phyloP scores from a whole-genome alignment of 2,888 invertebrate genomes.

The Leptarthrus brevirostris region DNA sequence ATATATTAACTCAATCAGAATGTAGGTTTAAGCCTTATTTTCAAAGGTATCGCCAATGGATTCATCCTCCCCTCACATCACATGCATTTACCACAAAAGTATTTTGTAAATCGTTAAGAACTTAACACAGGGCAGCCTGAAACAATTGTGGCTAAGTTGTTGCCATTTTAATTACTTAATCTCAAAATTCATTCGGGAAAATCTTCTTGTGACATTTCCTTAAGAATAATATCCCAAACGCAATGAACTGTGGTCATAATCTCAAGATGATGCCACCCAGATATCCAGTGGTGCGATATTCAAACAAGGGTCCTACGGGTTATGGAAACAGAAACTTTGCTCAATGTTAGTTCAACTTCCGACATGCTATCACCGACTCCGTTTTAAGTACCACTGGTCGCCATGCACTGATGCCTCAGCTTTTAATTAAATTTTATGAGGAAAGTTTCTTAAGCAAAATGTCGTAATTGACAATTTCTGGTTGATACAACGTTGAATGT shows the following conservation, averaged over 20 bases:
- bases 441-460: slow-evolving; percentile 34
- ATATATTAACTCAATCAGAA: no score
- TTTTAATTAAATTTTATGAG: slow-evolving; percentile 47
- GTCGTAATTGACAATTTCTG: slow-evolving; percentile 42
- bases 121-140: neutral
- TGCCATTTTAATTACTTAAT: slow-evolving; percentile 37
- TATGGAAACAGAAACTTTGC: slow-evolving; percentile 10
- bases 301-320: slow-evolving; percentile 43
- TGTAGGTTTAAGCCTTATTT: no score
- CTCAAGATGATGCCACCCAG: slow-evolving; percentile 35
- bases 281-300: slow-evolving; percentile 17
- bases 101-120: no score
- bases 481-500: slow-evolving; percentile 12
- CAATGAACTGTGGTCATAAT: slow-evolving; percentile 44
- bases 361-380: slow-evolving; percentile 31
- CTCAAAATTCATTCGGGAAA: slow-evolving; percentile 27
- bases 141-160: slow-evolving; percentile 26
- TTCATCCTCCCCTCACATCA: no score
- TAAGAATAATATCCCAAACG: slow-evolving; percentile 10
- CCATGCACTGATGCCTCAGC: slow-evolving; percentile 33
- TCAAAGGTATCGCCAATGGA: no score
- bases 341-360: slow-evolving; percentile 31
- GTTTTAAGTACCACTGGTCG: slow-evolving; percentile 33
- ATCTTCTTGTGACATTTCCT: slow-evolving; percentile 25
- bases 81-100: no score